These are phyloP conservation scores for Aethina tumida DNA, from an alignment of 1,140 invertebrate genomes.

Conservation along the genomic window DNA sequence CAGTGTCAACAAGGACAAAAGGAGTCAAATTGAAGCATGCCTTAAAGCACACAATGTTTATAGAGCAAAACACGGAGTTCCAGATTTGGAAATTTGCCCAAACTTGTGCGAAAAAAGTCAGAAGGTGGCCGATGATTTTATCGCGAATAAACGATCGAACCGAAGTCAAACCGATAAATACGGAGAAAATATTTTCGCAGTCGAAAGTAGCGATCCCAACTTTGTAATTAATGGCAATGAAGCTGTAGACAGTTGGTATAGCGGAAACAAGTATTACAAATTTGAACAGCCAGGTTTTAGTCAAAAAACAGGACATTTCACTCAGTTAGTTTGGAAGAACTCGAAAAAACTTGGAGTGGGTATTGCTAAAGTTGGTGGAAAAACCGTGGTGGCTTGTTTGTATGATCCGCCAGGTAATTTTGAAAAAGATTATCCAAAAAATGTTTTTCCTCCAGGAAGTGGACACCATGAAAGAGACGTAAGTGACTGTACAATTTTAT, in stretches of 20 bases:
- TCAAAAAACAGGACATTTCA: slow-evolving; percentile 43
- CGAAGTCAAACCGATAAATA: slow-evolving; percentile 46
- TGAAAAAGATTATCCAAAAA: slow-evolving; percentile 45
- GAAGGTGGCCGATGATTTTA: slow-evolving; percentile 52
- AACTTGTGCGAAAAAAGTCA: slow-evolving; percentile 48
- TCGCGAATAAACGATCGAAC: slow-evolving; percentile 39
- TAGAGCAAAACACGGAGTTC: slow-evolving; percentile 59
- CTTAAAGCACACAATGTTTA: slow-evolving; percentile 70
- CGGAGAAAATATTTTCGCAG: slow-evolving; percentile 47
- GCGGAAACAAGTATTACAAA: slow-evolving; percentile 46
- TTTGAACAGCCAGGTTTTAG: slow-evolving; percentile 49
- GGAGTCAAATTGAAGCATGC: slow-evolving; percentile 29
- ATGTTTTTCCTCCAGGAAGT: slow-evolving; percentile 40
- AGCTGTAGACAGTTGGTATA: slow-evolving; percentile 69
- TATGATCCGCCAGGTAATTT: slow-evolving; percentile 62
- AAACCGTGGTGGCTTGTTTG: slow-evolving; percentile 53
- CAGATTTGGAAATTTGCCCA: slow-evolving; percentile 49
- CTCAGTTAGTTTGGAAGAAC: slow-evolving; percentile 54
- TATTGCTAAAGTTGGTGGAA: slow-evolving; percentile 41
- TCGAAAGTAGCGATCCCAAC: slow-evolving; percentile 48
- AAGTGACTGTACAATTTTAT: slow-evolving; percentile 8
- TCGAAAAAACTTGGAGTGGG: slow-evolving; percentile 52
- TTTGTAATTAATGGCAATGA: slow-evolving; percentile 49
- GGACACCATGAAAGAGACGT: too few relatives aligned
- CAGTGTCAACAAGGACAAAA: too few relatives aligned